These are phyloP conservation scores for Fissipunctia ypsillon DNA, from an alignment of 2,888 invertebrate species.

Conservation along the genomic window DNA sequence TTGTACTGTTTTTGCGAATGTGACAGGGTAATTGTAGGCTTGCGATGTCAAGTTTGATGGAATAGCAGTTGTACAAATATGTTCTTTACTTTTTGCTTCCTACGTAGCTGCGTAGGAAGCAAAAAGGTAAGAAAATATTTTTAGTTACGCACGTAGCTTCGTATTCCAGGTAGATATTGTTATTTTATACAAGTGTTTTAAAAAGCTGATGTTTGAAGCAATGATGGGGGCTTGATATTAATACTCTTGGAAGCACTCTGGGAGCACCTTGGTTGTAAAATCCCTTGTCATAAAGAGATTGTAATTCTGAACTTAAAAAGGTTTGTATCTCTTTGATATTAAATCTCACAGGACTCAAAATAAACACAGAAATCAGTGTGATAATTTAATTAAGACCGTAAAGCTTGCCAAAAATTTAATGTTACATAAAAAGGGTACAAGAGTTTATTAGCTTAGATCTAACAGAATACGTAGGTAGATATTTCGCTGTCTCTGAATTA, in stretches of 20 bases:
- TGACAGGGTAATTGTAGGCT: slow-evolving; percentile 35
- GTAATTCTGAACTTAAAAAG: neutral
- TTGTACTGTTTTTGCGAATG: slow-evolving; percentile 30
- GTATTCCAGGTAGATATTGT: too few relatives aligned
- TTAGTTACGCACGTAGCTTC: too few relatives aligned
- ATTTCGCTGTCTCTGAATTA: slow-evolving; percentile 6
- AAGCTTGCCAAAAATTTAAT: neutral
- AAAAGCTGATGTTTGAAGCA: neutral
- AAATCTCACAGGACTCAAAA: neutral
- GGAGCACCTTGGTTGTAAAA: neutral
- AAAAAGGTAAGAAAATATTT: too few relatives aligned
- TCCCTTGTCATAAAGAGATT: neutral
- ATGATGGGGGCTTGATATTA: neutral
- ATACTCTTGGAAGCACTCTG: neutral
- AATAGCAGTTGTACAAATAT: slow-evolving; percentile 5
- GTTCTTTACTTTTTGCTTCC: neutral
- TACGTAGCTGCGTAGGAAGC: too few relatives aligned
- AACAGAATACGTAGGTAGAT: neutral
- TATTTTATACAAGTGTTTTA: neutral
- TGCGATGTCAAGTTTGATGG: slow-evolving; percentile 16
- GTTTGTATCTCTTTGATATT: neutral
- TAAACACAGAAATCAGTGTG: neutral
- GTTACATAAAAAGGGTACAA: neutral
- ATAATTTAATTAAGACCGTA: slow-evolving; percentile 5
- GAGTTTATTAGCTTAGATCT: slow-evolving; percentile 15